Conservation (phyloP, 2,888 invertebrate species). For the Caenorhabditis zanzibari region DNA sequence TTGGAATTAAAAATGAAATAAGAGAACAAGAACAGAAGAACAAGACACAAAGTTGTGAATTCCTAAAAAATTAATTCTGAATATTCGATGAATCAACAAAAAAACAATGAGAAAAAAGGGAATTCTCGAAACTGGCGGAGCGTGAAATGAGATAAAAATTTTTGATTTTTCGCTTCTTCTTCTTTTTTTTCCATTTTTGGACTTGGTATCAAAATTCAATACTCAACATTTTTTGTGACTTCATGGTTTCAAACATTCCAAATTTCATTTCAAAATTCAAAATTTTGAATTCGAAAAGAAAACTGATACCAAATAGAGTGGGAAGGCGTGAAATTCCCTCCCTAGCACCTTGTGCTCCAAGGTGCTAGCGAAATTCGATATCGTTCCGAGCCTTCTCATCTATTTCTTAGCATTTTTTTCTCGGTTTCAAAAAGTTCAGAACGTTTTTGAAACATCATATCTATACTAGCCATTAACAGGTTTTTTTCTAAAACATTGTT, state of each 20-base stretch:
- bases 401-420: conserved; percentile 2
- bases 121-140: conserved; percentile 22
- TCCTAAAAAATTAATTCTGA: conserved; percentile 35
- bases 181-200: conserved; percentile 2
- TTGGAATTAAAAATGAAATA: background rate
- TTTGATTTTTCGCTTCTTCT: conserved; percentile 8
- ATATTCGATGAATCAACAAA: conserved; percentile 42
- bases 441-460: conserved; percentile 14
- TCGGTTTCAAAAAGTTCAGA: conserved; percentile 2
- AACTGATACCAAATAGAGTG: conserved; percentile 47
- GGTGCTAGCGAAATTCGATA: conserved; percentile 52
- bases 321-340: conserved; percentile 45
- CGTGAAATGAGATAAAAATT: conserved; percentile 34
- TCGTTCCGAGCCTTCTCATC: conserved; percentile 28
- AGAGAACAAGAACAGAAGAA: conserved; percentile 4
- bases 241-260: background rate
- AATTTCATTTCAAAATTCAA: background rate
- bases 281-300: conserved; percentile 4
- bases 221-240: conserved; percentile 14
- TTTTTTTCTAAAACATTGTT: conserved; percentile 24
- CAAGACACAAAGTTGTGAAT: conserved; percentile 15
- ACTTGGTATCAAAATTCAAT: conserved; percentile 18
- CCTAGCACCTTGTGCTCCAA: conserved; percentile 1
- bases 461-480: conserved; percentile 46
- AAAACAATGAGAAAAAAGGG: conserved; percentile 6